These are phyloP conservation scores for Prochilodus magdalenae DNA, from an alignment of 2,113 vertebrate genomes.

Conservation along the genomic window DNA sequence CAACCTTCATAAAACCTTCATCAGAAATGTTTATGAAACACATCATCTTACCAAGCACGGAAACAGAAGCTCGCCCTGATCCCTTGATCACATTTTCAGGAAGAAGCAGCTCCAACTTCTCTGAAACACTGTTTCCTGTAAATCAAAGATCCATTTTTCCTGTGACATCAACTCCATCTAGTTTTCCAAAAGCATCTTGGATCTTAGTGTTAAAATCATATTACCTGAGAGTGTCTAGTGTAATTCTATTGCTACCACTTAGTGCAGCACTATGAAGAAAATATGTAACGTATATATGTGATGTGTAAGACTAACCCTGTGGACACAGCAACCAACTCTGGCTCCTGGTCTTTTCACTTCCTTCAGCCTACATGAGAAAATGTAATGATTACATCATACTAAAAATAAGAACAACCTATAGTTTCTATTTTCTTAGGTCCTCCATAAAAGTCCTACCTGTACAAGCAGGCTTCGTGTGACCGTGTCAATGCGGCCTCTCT, in stretches of 20 bases:
- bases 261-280: neutral
- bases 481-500: conserved; percentile 77
- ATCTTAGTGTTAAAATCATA: too few species aligned
- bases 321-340: conserved; percentile 75
- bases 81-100: conserved; percentile 67
- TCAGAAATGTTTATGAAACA: too few species aligned
- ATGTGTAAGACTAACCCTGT: conserved; percentile 60
- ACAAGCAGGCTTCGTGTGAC: conserved; percentile 80
- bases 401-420: neutral
- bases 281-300: too few species aligned
- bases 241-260: too few species aligned
- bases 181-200: too few species aligned
- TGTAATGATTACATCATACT: neutral
- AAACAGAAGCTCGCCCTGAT: conserved; percentile 79
- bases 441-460: conserved; percentile 80
- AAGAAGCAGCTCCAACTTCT: conserved; percentile 21
- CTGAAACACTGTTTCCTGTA: conserved; percentile 34
- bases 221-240: too few species aligned
- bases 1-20: too few species aligned
- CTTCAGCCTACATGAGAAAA: conserved; percentile 76
- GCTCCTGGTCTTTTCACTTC: conserved; percentile 69
- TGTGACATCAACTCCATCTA: too few species aligned
- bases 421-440: neutral
- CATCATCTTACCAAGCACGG: conserved; percentile 78
- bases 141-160: neutral